Evolutionary conservation across 1,140 invertebrate species (phyloP), one percentile per base, ranked within the genome.

Genomic region (Scaptodrosophila lebanonensis): DNA sequence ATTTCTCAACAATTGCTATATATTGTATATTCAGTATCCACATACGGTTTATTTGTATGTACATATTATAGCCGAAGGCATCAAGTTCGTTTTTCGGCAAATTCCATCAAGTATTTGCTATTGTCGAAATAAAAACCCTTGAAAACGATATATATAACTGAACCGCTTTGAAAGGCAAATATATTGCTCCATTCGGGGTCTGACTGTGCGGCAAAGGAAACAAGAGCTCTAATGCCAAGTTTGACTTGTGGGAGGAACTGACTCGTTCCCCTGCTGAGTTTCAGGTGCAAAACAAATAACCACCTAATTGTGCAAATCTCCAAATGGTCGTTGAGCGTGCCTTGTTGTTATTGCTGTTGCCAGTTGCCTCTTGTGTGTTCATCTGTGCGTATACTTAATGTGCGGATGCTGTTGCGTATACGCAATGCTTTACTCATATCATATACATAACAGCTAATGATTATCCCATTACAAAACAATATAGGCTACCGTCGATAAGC

Each of bases 401-500:
- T 30, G 18, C 35, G 9, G 16, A 0, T 13, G 12, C 3, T 8
- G 13, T 2, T 18, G 49, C 70, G 65, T 73, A 69, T 73, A 53
- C 70, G 39, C 47, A 43, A 72, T 52, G 32, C 39, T 4, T 25
- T 25, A 25, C 22, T 3, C 8, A 25, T 25, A 25, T 25, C 22
- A 25, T 25, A 25, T 4, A 25, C 22, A 25, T 25, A 33, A 33
- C 2, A 3, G 32, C 3, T 38, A 2, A 38, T 42, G 13, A 20
- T 17, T 13, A 15, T n/a, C 32, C 25, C 16, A 15, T 51, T 45
- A 44, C n/a, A 38, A 32, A 8, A 57, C 9, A 88, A n/a, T 90
- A 15, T 90, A 98, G 95, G 97, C 95, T 87, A 98, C 97, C 36
- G 97, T 99, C 36, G 98, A 99, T 88, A 98, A 98, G 88, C 91